These are phyloP conservation scores for Cladopsammia gracilis DNA, from an alignment of 64 coral and sea anemone genomes.

Conservation along the genomic window DNA sequence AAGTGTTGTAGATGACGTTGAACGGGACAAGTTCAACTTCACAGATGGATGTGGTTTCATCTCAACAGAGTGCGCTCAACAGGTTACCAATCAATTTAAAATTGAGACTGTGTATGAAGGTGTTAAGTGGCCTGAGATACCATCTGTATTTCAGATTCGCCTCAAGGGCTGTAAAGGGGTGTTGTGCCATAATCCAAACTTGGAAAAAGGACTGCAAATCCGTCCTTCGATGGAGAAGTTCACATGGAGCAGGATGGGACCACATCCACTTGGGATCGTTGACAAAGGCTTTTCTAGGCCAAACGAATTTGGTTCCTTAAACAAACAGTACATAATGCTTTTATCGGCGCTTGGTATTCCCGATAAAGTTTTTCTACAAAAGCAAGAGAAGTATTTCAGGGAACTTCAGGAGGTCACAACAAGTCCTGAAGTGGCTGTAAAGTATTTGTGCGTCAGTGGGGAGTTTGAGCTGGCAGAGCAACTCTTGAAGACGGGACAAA, in stretches of 20 bases:
- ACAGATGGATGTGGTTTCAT: conserved; percentile 94
- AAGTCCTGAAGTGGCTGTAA: conserved; percentile 63
- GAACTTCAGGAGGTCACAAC: conserved; percentile 75
- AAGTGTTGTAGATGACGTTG: conserved; percentile 44
- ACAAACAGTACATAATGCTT: conserved; percentile 95
- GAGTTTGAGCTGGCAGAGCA: conserved; percentile 88
- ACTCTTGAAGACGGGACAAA: conserved; percentile 30
- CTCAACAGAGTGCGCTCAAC: conserved; percentile 48
- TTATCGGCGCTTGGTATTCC: conserved; percentile 85
- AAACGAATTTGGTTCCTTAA: conserved; percentile 81
- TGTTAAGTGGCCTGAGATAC: conserved; percentile 42
- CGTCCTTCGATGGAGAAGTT: conserved; percentile 95
- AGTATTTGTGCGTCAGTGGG: conserved; percentile 57
- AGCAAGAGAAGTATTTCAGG: conserved; percentile 81
- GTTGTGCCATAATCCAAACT: conserved; percentile 58
- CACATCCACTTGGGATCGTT: conserved; percentile 74
- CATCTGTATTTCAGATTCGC: conserved; percentile 90
- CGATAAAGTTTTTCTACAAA: conserved; percentile 66
- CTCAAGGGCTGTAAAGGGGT: conserved; percentile 90
- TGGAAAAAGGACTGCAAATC: conserved; percentile 71
- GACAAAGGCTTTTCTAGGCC: conserved; percentile 87
- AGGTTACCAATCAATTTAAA: conserved; percentile 9
- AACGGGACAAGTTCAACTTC: conserved; percentile 82
- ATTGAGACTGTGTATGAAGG: conserved; percentile 47
- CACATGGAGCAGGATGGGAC: conserved; percentile 26